Conservation (phyloP, 2,113 vertebrate species). For the Nymphicus hollandicus region DNA sequence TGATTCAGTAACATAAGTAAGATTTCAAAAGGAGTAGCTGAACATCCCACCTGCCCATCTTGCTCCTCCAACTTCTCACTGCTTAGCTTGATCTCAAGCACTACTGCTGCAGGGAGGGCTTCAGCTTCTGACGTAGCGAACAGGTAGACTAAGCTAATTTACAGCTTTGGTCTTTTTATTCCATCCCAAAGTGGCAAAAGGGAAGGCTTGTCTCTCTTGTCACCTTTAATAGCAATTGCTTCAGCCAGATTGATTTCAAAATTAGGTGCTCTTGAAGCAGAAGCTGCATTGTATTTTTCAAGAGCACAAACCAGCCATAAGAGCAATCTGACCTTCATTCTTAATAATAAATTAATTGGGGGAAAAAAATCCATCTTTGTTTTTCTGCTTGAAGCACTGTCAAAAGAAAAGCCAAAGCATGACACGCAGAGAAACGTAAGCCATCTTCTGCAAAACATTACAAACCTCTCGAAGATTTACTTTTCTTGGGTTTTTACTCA, state of each 20-base stretch:
- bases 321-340: slow-evolving; percentile 41
- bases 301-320: background rate
- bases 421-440: background rate
- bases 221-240: slow-evolving; percentile 31
- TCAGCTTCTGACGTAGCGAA: background rate
- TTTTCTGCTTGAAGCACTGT: slow-evolving; percentile 27
- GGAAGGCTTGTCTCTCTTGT: slow-evolving; percentile 6
- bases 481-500: background rate
- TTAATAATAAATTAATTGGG: background rate
- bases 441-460: background rate
- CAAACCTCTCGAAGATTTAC: background rate
- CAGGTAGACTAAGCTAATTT: background rate
- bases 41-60: background rate
- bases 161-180: background rate
- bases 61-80: background rate
- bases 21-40: background rate
- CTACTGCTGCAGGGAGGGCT: background rate
- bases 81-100: background rate
- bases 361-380: slow-evolving; percentile 11
- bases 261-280: background rate
- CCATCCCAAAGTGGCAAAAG: background rate
- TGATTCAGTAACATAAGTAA: background rate
- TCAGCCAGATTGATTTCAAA: slow-evolving; percentile 50
- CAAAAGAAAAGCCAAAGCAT: background rate
- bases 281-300: slow-evolving; percentile 1